Evolutionary conservation across 2,113 vertebrate species (phyloP).

Genomic region (Mormyrus lacerda): DNA sequence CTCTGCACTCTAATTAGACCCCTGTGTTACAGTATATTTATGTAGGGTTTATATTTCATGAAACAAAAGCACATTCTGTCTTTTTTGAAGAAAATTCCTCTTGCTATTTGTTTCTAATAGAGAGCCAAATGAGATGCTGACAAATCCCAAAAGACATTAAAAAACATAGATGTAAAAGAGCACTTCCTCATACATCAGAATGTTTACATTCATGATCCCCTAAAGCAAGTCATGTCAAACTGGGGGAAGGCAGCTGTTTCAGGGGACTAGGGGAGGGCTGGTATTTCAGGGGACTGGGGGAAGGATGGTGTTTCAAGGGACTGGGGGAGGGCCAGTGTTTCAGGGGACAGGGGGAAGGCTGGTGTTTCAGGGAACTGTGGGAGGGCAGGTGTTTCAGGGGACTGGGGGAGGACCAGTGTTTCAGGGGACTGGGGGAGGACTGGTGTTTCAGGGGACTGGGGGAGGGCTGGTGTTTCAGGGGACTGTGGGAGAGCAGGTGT

Average conservation of each 20-base stretch:
- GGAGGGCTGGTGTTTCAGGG: too few relatives aligned
- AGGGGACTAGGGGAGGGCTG: neutral
- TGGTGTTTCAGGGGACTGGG: too few relatives aligned
- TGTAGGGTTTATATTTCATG: neutral
- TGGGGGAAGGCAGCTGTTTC: neutral
- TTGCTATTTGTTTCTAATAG: neutral
- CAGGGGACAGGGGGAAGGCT: too few relatives aligned
- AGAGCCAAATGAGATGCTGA: neutral
- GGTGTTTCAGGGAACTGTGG: too few relatives aligned
- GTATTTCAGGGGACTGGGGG: too few relatives aligned
- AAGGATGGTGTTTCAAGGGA: too few relatives aligned
- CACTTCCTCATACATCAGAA: neutral
- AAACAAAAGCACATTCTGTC: neutral
- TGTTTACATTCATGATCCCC: neutral
- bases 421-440: too few relatives aligned
- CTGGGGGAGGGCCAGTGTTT: too few relatives aligned
- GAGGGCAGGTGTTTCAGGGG: too few relatives aligned
- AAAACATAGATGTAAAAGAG: too few relatives aligned
- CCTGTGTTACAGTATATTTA: neutral
- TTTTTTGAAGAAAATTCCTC: neutral
- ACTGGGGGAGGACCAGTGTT: too few relatives aligned
- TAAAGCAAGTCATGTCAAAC: neutral
- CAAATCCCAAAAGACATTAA: neutral
- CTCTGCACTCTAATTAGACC: neutral
- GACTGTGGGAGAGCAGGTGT: too few relatives aligned